Percentiles rank a stretch among this genome's conserved stretches.
Evolutionary conservation across 2,888 invertebrate species (phyloP).

Genomic region (Liopterus haemorrhoidalis): DNA sequence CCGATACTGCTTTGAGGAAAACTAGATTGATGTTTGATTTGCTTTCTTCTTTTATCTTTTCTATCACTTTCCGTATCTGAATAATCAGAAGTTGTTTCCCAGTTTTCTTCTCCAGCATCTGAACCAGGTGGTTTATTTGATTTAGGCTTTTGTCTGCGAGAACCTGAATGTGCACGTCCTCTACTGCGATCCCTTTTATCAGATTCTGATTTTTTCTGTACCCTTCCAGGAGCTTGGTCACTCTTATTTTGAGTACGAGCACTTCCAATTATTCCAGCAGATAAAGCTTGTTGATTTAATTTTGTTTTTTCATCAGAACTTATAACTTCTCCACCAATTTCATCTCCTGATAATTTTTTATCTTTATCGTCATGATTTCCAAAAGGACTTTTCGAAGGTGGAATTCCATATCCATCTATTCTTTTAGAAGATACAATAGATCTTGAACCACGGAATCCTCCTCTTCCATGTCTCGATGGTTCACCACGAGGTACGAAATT

Average conservation of each 20-base stretch:
- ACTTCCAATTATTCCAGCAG: conserved; percentile 59
- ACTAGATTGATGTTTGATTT: too few species aligned
- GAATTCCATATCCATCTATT: conserved; percentile 74
- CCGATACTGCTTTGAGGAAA: too few species aligned
- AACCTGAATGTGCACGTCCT: conserved; percentile 34
- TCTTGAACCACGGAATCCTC: conserved; percentile 50
- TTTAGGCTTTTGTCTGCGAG: conserved; percentile 35
- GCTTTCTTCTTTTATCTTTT: conserved; percentile 38
- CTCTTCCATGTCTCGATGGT: conserved; percentile 80
- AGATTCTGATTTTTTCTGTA: conserved; percentile 28
- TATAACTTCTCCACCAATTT: conserved; percentile 31
- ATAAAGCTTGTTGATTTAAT: conserved; percentile 59
- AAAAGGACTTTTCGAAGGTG: conserved; percentile 72
- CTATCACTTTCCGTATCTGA: conserved; percentile 55
- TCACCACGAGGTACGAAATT: conserved; percentile 84
- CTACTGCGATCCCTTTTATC: conserved; percentile 31
- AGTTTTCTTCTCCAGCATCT: conserved; percentile 57
- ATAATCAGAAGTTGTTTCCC: conserved; percentile 81
- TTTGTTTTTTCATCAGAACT: conserved; percentile 59
- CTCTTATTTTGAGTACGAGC: conserved; percentile 31
- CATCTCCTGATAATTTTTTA: conserved; percentile 37
- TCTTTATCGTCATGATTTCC: conserved; percentile 44
- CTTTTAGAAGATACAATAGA: conserved; percentile 54
- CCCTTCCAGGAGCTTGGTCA: conserved; percentile 28
- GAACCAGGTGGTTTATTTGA: conserved; percentile 25